These are phyloP conservation scores for Heliothis subflexa DNA, from an alignment of 1,140 invertebrate species.

Conservation along the genomic window DNA sequence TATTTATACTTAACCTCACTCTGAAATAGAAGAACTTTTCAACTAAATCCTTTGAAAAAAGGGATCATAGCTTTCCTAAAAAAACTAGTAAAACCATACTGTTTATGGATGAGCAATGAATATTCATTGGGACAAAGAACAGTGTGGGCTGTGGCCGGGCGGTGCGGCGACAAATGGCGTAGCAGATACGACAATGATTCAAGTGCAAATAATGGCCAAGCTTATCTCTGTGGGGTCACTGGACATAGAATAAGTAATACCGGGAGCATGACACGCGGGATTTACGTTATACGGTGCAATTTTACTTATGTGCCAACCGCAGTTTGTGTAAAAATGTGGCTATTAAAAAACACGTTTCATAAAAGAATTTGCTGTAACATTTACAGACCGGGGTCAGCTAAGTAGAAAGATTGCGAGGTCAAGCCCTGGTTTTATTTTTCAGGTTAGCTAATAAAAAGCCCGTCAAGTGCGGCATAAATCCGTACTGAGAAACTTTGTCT, in stretches of 20 bases:
- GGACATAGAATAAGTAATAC: conserved; percentile 39
- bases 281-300: conserved; percentile 17
- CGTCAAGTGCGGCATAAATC: too few species aligned
- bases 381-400: too few species aligned
- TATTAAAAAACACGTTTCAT: background rate
- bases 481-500: too few species aligned
- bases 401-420: too few species aligned
- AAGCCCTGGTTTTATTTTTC: too few species aligned
- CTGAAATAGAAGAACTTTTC: too few species aligned
- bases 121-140: conserved; percentile 61
- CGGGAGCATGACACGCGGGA: conserved; percentile 15
- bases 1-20: too few species aligned
- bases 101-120: conserved; percentile 57
- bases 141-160: conserved; percentile 14
- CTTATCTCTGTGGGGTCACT: conserved; percentile 59
- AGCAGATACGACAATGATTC: conserved; percentile 64
- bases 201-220: conserved; percentile 69
- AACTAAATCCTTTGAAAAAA: conserved; percentile 3
- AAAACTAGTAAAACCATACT: conserved; percentile 40
- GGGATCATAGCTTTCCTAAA: conserved; percentile 9
- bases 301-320: background rate
- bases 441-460: too few species aligned
- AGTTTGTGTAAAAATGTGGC: background rate
- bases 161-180: conserved; percentile 56
- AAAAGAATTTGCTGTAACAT: background rate